phyloP scores from a whole-genome alignment of 2,888 invertebrate genomes.

The Mylabris sibirica region DNA sequence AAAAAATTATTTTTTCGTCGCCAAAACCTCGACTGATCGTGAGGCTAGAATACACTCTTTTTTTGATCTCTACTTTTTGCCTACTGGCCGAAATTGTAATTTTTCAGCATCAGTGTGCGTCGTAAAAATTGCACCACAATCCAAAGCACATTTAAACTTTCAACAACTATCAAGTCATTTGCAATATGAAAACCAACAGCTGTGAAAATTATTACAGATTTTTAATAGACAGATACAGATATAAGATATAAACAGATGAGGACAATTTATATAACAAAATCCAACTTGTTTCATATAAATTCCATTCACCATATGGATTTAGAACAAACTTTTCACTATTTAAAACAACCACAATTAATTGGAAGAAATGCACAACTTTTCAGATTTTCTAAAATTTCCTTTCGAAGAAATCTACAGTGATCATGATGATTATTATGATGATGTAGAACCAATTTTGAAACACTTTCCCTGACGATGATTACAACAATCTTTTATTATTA shows the following conservation, averaged over 20 bases:
- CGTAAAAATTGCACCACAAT: not conserved
- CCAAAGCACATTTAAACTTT: not conserved
- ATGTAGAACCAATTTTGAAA: not conserved
- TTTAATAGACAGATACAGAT: constrained; percentile 11
- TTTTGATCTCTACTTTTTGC: no score
- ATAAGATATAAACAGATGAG: not conserved
- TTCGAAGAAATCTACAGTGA: no score
- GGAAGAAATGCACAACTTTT: not conserved
- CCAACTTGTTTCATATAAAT: not conserved
- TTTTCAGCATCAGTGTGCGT: no score
- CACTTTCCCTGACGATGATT: not conserved
- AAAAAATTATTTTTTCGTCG: no score
- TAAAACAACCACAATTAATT: not conserved
- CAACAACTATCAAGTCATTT: constrained; percentile 5
- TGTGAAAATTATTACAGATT: constrained; percentile 30
- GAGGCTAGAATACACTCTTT: no score
- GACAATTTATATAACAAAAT: constrained; percentile 3
- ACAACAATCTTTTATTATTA: not conserved
- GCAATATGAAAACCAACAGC: constrained; percentile 26
- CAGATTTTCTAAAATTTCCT: not conserved
- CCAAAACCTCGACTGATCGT: no score
- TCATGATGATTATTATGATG: not conserved
- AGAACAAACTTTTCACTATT: constrained; percentile 2
- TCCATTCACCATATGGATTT: constrained; percentile 8
- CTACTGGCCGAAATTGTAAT: no score